phyloP scores from a whole-genome alignment of 2,797 vertebrate species.

The Characodon lateralis region DNA sequence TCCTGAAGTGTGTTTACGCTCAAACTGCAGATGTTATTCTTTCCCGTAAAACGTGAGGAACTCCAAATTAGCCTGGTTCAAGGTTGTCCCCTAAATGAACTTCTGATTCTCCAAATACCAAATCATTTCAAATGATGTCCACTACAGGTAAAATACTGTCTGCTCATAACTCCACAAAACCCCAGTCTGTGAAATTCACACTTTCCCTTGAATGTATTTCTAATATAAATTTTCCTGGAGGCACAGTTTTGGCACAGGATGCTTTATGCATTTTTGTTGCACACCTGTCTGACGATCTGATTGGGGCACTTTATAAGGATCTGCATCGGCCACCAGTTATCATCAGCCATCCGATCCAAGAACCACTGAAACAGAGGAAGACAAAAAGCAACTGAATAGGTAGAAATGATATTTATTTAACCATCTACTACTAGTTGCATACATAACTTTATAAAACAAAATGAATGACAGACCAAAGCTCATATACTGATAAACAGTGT shows the following conservation, averaged over 20 bases:
- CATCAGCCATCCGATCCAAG: conserved; percentile 98
- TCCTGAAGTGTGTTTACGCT: too few species aligned
- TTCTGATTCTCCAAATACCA: too few species aligned
- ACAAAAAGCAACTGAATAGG: not conserved
- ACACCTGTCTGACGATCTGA: conserved; percentile 96
- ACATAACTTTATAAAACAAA: not conserved
- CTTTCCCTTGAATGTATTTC: not conserved
- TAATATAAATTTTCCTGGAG: not conserved
- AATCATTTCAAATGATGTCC: too few species aligned
- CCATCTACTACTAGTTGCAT: not conserved
- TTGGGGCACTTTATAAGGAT: conserved; percentile 99
- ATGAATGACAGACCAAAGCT: rapidly evolving
- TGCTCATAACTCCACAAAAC: too few species aligned
- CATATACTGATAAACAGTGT: not conserved
- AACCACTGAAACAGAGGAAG: conserved; percentile 87
- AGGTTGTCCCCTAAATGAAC: too few species aligned
- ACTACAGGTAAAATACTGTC: too few species aligned
- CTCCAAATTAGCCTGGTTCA: too few species aligned
- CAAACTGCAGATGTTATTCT: too few species aligned
- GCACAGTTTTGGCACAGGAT: not conserved
- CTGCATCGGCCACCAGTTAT: conserved; percentile 99
- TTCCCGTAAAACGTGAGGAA: too few species aligned
- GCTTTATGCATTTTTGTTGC: not conserved
- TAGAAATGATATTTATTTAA: too few species aligned
- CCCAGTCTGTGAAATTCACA: not conserved